Percentiles rank a stretch among this genome's conserved stretches.
These are phyloP conservation scores for Kuschelorhynchus macadamiae DNA, from an alignment of 2,888 invertebrate genomes.

Conservation along the genomic window DNA sequence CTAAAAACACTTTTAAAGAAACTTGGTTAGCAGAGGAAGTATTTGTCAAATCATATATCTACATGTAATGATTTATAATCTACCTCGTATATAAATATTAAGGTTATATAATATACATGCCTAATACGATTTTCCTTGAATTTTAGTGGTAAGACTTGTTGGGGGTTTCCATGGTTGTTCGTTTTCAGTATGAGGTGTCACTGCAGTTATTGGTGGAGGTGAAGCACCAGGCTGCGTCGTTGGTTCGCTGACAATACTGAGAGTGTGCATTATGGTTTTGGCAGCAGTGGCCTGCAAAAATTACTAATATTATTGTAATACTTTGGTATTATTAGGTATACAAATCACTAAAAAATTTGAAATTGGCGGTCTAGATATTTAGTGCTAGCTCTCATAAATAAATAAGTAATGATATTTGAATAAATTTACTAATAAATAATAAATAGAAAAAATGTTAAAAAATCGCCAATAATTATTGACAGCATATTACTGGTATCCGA, in stretches of 20 bases:
- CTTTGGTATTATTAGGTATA: too few relatives aligned
- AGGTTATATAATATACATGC: constrained; percentile 1
- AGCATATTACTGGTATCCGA: too few relatives aligned
- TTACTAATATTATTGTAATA: too few relatives aligned
- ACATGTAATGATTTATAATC: background rate
- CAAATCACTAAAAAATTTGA: too few relatives aligned
- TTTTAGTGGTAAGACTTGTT: constrained; percentile 64
- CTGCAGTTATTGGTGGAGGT: constrained; percentile 65
- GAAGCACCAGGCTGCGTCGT: constrained; percentile 62
- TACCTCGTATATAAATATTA: background rate
- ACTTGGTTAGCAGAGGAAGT: too few relatives aligned
- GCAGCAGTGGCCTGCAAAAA: constrained; percentile 63
- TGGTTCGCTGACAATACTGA: constrained; percentile 71
- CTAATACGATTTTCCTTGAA: constrained; percentile 65
- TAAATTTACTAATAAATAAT: too few relatives aligned
- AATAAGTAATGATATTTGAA: too few relatives aligned
- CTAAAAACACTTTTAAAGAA: too few relatives aligned
- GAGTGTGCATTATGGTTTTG: constrained; percentile 72
- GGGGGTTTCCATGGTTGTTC: constrained; percentile 66
- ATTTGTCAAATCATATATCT: background rate
- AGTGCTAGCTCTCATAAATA: too few relatives aligned
- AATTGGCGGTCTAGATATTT: too few relatives aligned
- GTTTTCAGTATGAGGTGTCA: constrained; percentile 64
- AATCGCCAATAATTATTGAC: too few relatives aligned
- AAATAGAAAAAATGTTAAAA: too few relatives aligned